Evolutionary conservation across 2,888 invertebrate species (phyloP), one percentile per base, ranked within the genome.

Genomic region (Pyrrhosoma nymphula): DNA sequence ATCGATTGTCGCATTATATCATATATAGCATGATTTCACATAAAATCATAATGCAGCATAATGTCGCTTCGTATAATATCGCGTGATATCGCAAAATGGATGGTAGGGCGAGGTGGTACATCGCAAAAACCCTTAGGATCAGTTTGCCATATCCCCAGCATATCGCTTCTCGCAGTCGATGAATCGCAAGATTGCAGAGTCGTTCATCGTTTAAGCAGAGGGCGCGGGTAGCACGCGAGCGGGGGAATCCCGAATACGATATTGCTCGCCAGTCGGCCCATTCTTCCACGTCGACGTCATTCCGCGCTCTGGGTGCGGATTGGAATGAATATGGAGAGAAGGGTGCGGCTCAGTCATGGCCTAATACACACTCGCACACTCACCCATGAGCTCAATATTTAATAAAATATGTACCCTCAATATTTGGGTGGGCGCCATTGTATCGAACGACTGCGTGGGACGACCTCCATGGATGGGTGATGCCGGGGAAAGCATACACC

Each of bases 201-300:
- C 47, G 4, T 47, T 2, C 8, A 47, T 4, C 8, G 4, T 4
- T 47, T 8, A 47, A 47, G 47, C 47, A 47, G 82, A 26, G 82
- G 35, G 14, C 30, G 30, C 14, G 12, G 30, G 35, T 16, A 16
- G 82, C n/a, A n/a, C 82, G 82, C 93, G n/a, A 75, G 39, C 12
- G 23, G 47, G 39, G 39, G 90, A n/a, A 18, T 16, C 26, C 75
- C 60, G 39, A 47, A 63, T 91, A 60, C 91, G 91, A 63, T 93
- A 93, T 93, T 39, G 63, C 93, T 6, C 82, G 30, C 30, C 16
- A 23, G 35, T 23, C 63, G 39, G 35, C 20, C 47, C 93, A 93
- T 93, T 93, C 93, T 75, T 93, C 26, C 93, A 75, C 93, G 93
- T 93, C 69, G 69, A 47, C 47, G 69, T 93, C 93, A 75, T 93